Percentiles rank a stretch among this genome's conserved stretches.
These are phyloP conservation scores for Ptyas mucosa DNA, from an alignment of 2,113 vertebrate genomes.

Conservation along the genomic window DNA sequence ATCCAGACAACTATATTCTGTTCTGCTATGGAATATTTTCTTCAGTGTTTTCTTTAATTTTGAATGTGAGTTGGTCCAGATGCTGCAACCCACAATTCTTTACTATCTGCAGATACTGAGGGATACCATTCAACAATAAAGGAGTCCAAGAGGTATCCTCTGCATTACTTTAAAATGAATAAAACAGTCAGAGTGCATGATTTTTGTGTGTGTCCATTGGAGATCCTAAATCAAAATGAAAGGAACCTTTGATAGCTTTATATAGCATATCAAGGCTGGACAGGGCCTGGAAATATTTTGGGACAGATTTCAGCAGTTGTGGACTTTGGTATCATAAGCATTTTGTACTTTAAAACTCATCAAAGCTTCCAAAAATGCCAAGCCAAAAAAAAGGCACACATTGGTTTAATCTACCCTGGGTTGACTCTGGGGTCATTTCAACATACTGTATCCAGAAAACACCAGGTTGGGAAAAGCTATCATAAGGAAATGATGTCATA, in stretches of 20 bases:
- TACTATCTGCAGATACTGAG: not conserved
- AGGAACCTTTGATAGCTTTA: not conserved
- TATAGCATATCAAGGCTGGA: not conserved
- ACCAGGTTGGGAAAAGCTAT: not conserved
- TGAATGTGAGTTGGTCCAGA: not conserved
- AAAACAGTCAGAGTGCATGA: not conserved
- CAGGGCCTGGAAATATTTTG: not conserved
- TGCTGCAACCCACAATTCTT: not conserved
- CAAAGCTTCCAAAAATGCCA: not conserved
- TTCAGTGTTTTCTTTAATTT: not conserved
- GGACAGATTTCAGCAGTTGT: not conserved
- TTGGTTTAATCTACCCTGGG: not conserved
- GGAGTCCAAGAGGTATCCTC: not conserved
- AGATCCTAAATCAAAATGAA: not conserved
- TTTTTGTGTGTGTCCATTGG: not conserved
- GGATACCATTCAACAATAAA: not conserved
- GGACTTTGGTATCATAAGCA: not conserved
- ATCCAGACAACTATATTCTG: not conserved
- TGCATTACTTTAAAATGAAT: not conserved
- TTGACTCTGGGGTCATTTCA: not conserved
- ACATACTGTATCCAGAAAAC: not conserved
- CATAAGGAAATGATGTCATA: not conserved
- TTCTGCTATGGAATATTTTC: not conserved
- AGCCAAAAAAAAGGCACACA: not conserved
- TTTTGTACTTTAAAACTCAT: not conserved